A percentile compares a stretch with the other conserved stretches of the same genome.
Evolutionary conservation across 2,888 invertebrate species (phyloP).

Genomic region (Leucophenga montana): DNA sequence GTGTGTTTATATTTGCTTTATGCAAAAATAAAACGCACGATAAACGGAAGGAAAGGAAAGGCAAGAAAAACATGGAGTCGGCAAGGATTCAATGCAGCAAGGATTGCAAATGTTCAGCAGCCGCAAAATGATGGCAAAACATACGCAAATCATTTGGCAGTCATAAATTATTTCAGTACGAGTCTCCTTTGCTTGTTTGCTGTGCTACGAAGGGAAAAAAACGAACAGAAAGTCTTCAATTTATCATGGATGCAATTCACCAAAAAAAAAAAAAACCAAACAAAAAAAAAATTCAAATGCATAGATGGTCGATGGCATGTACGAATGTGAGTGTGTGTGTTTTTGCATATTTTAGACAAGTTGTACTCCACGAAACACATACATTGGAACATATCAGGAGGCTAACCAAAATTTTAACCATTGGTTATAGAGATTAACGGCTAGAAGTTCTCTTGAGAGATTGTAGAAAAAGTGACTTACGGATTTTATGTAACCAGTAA

Average conservation of each 20-base stretch:
- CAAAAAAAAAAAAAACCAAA: no score
- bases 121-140: conserved; percentile 34
- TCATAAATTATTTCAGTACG: conserved; percentile 43
- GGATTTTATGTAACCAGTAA: no score
- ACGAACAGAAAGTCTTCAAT: conserved; percentile 58
- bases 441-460: no score
- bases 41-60: conserved; percentile 14
- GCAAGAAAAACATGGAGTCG: conserved; percentile 35
- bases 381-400: no score
- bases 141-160: conserved; percentile 62
- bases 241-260: conserved; percentile 41
- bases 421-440: no score
- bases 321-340: conserved; percentile 12
- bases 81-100: background rate
- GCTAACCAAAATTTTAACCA: no score
- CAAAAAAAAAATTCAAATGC: no score
- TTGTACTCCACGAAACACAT: no score
- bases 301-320: background rate
- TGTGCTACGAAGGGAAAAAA: no score
- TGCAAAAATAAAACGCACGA: background rate
- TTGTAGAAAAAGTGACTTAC: no score
- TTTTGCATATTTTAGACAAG: conserved; percentile 14
- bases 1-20: conserved; percentile 15
- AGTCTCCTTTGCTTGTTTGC: no score
- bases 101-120: background rate